A percentile compares a stretch with the other conserved stretches of the same genome.
phyloP scores from a whole-genome alignment of 2,797 vertebrate species.

The Phataginus tricuspis region DNA sequence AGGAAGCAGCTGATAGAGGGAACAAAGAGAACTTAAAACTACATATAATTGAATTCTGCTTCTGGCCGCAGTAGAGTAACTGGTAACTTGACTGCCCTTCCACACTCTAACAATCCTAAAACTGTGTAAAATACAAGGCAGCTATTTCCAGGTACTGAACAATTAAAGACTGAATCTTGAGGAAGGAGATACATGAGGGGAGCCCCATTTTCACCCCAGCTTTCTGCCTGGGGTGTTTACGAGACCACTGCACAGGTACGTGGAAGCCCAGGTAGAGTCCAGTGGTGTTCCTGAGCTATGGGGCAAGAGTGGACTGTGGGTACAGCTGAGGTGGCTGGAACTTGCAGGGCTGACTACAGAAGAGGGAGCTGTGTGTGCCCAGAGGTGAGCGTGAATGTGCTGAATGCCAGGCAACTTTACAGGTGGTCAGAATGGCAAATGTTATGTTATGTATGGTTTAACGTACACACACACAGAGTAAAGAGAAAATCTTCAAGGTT shows the following conservation, averaged over 20 bases:
- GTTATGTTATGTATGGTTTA: not conserved
- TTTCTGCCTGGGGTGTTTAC: not conserved
- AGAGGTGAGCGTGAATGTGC: not conserved
- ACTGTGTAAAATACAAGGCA: not conserved
- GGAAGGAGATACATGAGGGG: not conserved
- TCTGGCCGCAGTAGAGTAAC: not conserved
- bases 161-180: not conserved
- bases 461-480: not conserved
- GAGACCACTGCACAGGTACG: not conserved
- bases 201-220: not conserved
- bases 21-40: not conserved
- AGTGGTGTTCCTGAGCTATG: not conserved
- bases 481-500: not conserved
- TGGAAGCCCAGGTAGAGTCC: not conserved
- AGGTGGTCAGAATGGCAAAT: not conserved
- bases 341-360: not conserved
- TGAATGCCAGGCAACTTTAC: not conserved
- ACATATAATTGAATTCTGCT: not conserved
- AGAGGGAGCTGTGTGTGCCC: not conserved
- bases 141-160: not conserved
- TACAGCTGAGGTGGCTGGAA: not conserved
- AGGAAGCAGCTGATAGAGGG: not conserved
- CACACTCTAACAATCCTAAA: not conserved
- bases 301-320: not conserved
- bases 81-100: not conserved